Evolutionary conservation across 2,797 vertebrate species (phyloP), one percentile per base, ranked within the genome.

Genomic region (Mastacembelus armatus): DNA sequence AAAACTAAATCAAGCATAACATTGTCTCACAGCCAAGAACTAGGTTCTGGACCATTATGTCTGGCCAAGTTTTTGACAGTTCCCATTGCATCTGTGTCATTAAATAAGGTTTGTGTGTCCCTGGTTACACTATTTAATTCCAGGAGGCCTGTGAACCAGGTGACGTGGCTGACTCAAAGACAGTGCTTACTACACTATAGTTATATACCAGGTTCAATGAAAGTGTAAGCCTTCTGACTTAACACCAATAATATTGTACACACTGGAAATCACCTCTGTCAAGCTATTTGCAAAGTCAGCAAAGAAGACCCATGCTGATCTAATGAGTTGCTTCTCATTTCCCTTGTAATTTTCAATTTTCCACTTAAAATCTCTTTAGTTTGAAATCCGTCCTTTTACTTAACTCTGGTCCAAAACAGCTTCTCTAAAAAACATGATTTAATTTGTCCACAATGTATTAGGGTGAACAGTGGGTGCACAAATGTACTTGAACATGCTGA

Each of bases 401-500:
- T 16, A 67, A 21, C 16, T 51, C 27, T 38, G 10, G 22, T 52
- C 24, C 12, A 51, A 35, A n/a, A n/a, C 50, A 21, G 14, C 14
- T 10, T 8, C 45, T 14, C 5, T 27, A 35, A 32, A 43, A 29
- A 49, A 30, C 47, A 35, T 16, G 38, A 11, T 26, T 6, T 12
- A 15, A 22, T 71, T 26, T 49, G 5, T 32, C 18, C n/a, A 15
- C 10, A 12, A 44, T 21, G 10, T 56, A n/a, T 39, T 19, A 50
- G 14, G 26, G 35, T 10, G 51, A 27, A 39, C 6, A 47, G 36
- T 22, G 21, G 35, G 44, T 33, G 33, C 21, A 56, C 42, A 44
- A 26, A 45, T 40, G 9, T 7, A 4, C 7, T 43, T 18, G 16
- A 42, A 51, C 55, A 32, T 67, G 62, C 55, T 66, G 56, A 76